Evolutionary conservation across 2,113 vertebrate species (phyloP), one percentile per base, ranked within the genome.

Genomic region (Melanotaenia duboulayi): DNA sequence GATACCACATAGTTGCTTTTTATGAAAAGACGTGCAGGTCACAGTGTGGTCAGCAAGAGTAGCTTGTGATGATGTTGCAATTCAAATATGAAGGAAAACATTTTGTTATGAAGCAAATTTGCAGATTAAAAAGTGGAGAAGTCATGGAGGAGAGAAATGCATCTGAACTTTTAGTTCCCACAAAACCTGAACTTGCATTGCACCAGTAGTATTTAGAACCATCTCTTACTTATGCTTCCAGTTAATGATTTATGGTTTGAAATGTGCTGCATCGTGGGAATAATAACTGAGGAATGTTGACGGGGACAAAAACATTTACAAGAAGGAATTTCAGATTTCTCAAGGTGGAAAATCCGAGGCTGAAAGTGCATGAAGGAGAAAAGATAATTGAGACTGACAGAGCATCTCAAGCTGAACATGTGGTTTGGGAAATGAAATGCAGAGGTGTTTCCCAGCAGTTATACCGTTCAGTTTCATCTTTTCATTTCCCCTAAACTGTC

Each of bases 231-330:
- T 78, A 59, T 80, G 4, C 32, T 9, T 35, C 8, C 32, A 89
- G 84, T 86, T 76, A 85, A 87, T 84, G 84, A 81, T 90, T 91
- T 86, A 85, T 37, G 28, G 54, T 62, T 61, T 42, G 63, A 79
- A 87, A 81, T 78, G 44, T 67, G 68, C 84, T 69, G 71, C 72
- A 54, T 76, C 68, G 62, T 86, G 80, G 84, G 75, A 88, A 70
- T 39, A 35, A 37, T 62, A 71, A 56, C 25, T 64, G 52, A 73
- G 79, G 83, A 85, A 84, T 87, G 83, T 66, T 46, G 73, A 78
- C 44, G 58, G 73, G 74, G 64, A 81, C 9, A 32, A 49, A 35
- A 35, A 77, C 74, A 79, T 81, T 79, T 78, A 80, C 8, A 70
- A 50, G 19, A 50, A 62, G 75, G 68, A 66, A 67, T 70, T 74